Evolutionary conservation across 2,888 invertebrate genomes (phyloP).

Genomic region (Arge pagana): DNA sequence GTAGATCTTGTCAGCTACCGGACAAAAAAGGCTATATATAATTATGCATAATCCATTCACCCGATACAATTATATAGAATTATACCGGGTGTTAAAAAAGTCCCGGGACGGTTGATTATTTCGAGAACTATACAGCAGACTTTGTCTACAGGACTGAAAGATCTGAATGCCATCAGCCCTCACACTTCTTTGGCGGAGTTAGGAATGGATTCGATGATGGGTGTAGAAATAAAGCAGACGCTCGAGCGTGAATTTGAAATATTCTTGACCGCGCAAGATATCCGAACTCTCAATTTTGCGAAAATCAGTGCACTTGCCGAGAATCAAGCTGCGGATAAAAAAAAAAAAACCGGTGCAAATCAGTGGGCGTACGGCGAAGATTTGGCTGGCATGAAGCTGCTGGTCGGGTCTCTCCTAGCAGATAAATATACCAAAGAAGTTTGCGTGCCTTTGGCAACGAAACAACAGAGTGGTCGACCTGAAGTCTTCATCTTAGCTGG

Average conservation of each 20-base stretch:
- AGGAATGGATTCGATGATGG: constrained; percentile 97
- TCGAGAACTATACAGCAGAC: constrained; percentile 59
- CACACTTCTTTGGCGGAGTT: constrained; percentile 83
- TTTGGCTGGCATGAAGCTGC: constrained; percentile 37
- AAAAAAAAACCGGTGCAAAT: constrained; percentile 52
- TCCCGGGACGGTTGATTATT: constrained; percentile 10
- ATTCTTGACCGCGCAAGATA: constrained; percentile 82
- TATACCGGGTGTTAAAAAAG: not conserved
- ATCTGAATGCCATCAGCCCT: constrained; percentile 68
- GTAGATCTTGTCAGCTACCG: too few species aligned
- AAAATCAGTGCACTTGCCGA: constrained; percentile 60
- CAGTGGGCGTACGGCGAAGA: constrained; percentile 67
- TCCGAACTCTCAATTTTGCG: constrained; percentile 78
- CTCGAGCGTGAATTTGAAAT: constrained; percentile 89
- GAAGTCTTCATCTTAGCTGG: constrained; percentile 55
- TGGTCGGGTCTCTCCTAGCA: constrained; percentile 33
- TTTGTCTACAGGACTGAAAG: constrained; percentile 54
- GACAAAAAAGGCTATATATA: too few species aligned
- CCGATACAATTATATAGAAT: too few species aligned
- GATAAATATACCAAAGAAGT: constrained; percentile 28
- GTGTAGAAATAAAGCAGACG: constrained; percentile 93
- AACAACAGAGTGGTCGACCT: constrained; percentile 32
- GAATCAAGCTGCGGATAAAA: constrained; percentile 28
- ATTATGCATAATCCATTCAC: too few species aligned
- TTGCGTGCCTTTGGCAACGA: constrained; percentile 39